Conservation (phyloP, 1,140 invertebrate species). For the Amphibalanus amphitrite region DNA sequence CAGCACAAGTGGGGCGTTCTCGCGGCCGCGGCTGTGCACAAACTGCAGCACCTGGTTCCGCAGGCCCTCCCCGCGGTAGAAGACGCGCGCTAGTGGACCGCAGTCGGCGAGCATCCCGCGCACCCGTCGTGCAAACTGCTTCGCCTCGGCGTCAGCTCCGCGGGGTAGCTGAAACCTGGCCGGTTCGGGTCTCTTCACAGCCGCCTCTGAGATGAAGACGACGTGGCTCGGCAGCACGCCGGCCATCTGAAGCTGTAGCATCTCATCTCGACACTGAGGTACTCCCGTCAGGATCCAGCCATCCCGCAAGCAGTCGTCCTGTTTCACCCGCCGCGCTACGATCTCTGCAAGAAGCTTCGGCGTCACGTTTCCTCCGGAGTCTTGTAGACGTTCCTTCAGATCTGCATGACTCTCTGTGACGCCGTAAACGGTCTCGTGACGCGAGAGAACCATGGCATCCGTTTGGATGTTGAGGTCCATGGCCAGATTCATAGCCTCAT, state of each 20-base stretch:
- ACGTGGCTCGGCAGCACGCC: neutral
- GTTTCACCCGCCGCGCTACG: neutral
- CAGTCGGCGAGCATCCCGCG: neutral
- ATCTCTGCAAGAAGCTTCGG: neutral
- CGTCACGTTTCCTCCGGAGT: neutral
- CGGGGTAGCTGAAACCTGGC: neutral
- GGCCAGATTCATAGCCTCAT: neutral
- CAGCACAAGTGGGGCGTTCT: neutral
- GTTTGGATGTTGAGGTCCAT: neutral
- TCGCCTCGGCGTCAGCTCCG: neutral
- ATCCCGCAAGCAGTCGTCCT: neutral
- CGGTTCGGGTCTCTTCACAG: neutral
- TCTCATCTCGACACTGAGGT: neutral
- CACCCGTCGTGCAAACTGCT: neutral
- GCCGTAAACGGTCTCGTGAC: neutral
- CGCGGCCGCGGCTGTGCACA: neutral
- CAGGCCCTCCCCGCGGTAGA: neutral
- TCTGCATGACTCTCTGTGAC: neutral
- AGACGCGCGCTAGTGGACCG: neutral
- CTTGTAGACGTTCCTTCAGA: neutral
- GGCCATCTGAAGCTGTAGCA: neutral
- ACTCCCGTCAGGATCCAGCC: neutral
- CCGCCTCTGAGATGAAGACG: neutral
- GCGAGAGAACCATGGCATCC: neutral
- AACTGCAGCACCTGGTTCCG: neutral